Percentiles rank a stretch among this genome's conserved stretches.
Evolutionary conservation across 2,113 vertebrate species (phyloP).

Genomic region (Telmatochromis sp.): DNA sequence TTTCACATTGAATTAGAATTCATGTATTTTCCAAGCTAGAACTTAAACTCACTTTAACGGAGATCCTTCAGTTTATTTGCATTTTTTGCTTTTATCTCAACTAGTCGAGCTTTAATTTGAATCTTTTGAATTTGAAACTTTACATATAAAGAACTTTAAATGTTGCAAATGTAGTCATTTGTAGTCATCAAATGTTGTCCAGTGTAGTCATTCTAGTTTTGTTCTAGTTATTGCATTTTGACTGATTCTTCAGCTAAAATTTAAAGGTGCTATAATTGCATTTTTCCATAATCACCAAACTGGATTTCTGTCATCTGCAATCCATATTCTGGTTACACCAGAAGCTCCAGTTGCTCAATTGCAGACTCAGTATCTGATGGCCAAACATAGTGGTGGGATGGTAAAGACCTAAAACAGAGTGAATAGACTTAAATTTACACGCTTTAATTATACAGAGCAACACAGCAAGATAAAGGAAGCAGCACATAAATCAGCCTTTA

Average conservation of each 20-base stretch:
- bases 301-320: not conserved
- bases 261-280: not conserved
- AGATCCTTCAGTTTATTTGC: not conserved
- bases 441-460: not conserved
- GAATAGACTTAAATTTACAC: not conserved
- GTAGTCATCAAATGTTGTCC: not conserved
- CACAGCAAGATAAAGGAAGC: not conserved
- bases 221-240: not conserved
- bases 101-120: not conserved
- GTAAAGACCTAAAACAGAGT: not conserved
- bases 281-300: not conserved
- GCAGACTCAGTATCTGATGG: not conserved
- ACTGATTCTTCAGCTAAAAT: not conserved
- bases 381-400: not conserved
- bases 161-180: not conserved
- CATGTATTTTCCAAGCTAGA: not conserved
- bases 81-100: not conserved
- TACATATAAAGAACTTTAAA: not conserved
- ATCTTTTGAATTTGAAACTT: not conserved
- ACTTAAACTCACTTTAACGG: not conserved
- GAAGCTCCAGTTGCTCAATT: not conserved
- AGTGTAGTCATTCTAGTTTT: not conserved
- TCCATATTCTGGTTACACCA: not conserved
- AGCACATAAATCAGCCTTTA: not conserved
- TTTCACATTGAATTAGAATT: not conserved